Evolutionary conservation across 1,140 invertebrate genomes (phyloP), one percentile per base, ranked within the genome.

Genomic region (Aphidius gifuensis): DNA sequence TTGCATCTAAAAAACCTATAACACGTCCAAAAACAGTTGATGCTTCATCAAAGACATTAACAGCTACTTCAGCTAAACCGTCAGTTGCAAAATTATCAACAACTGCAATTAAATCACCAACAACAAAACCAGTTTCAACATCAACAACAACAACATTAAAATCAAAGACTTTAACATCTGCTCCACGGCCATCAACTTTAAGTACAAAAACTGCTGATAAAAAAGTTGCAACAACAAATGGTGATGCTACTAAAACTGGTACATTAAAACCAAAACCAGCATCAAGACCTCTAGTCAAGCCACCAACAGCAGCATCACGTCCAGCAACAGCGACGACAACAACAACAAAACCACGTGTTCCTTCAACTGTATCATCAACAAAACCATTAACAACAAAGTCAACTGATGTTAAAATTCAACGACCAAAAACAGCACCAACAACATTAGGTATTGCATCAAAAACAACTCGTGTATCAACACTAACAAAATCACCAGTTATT

Each of bases 151-250:
- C 71, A 6, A 70, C 79, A 64, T 62, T 71, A 42, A 65, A 73
- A 58, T 50, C 70, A 56, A 45, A 67, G 3, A 46, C 46, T n/a
- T 11, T 43, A 32, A 45, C n/a, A 42, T 9, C 5, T 9, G 40
- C 42, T 42, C 40, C 56, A 9, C 8, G n/a, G 11, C 43, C 51
- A 38, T 6, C 50, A 2, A 40, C 54, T 6, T 11, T 60, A 16
- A 61, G 47, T 5, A 64, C 64, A 40, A 7, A 58, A 4, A 56
- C 53, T 38, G n/a, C 59, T 7, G 51, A 68, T 0, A 80, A 82
- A 5, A 81, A 81, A 58, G 85, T 84, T 66, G 71, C 82, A 0
- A 62, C 82, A 1, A 69, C 78, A 0, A 87, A 85, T 66, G 84
- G 84, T 8, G 85, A 86, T 39, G 77, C 80, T 0, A 83, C 82